These are phyloP conservation scores for Apaloderma vittatum DNA, from an alignment of 2,113 vertebrate species.

Conservation along the genomic window DNA sequence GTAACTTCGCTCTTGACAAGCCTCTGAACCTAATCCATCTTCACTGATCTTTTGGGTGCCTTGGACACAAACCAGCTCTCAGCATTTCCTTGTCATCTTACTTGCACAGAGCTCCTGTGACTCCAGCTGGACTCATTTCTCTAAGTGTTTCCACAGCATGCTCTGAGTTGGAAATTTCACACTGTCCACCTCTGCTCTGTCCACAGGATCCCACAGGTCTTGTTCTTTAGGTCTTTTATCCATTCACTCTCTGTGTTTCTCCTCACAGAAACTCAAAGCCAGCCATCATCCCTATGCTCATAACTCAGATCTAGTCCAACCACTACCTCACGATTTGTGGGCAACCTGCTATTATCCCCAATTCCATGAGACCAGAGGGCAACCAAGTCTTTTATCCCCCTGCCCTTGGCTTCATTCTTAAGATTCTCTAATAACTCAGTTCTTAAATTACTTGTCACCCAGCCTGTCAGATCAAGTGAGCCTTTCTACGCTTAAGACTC, in stretches of 20 bases:
- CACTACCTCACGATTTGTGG: not conserved
- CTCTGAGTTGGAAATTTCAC: not conserved
- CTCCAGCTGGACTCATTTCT: not conserved
- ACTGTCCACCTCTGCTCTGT: not conserved
- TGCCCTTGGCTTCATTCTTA: not conserved
- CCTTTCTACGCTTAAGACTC: not conserved
- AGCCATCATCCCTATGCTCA: not conserved
- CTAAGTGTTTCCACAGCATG: not conserved
- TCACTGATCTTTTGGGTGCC: not conserved
- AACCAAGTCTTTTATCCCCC: not conserved
- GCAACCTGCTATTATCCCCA: not conserved
- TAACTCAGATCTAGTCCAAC: not conserved
- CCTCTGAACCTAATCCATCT: not conserved
- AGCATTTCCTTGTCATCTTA: not conserved
- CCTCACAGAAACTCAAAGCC: not conserved
- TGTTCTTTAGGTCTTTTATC: not conserved
- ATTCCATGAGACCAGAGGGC: not conserved
- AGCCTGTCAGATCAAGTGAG: not conserved
- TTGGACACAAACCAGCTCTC: not conserved
- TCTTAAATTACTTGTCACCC: not conserved
- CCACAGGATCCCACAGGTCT: too few relatives aligned
- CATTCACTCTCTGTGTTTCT: not conserved
- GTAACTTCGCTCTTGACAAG: not conserved
- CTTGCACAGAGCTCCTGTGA: not conserved
- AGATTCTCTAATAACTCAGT: not conserved